These are phyloP conservation scores for Piprites chloris DNA, from an alignment of 2,113 vertebrate genomes.

Conservation along the genomic window DNA sequence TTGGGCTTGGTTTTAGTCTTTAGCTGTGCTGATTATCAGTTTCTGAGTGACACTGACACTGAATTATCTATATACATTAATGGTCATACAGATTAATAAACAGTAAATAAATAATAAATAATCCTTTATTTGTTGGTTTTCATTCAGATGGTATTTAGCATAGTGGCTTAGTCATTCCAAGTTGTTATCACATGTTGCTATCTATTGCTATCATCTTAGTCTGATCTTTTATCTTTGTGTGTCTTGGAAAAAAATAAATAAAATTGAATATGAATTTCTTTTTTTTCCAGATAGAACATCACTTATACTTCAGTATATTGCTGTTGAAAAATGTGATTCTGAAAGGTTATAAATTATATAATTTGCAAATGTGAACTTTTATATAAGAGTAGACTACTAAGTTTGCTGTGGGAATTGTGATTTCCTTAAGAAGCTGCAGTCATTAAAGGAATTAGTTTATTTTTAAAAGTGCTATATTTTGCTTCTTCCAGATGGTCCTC, in stretches of 20 bases:
- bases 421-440: neutral
- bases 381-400: neutral
- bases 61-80: neutral
- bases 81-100: neutral
- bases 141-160: neutral
- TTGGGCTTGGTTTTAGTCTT: neutral
- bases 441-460: neutral
- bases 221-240: neutral
- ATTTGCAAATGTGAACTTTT: neutral
- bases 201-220: neutral
- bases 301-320: neutral
- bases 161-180: neutral
- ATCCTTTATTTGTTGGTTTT: neutral
- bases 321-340: neutral
- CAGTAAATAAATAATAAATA: neutral
- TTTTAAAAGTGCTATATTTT: slow-evolving; percentile 8
- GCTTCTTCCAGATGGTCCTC: slow-evolving; percentile 86
- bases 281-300: neutral
- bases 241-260: neutral
- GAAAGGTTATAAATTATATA: neutral
- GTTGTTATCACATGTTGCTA: neutral
- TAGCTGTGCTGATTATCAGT: neutral
- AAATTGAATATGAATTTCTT: neutral
- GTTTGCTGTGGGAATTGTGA: neutral
- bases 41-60: neutral